Conservation (phyloP, 2,797 vertebrate genomes). For the Phoeniculus purpureus region DNA sequence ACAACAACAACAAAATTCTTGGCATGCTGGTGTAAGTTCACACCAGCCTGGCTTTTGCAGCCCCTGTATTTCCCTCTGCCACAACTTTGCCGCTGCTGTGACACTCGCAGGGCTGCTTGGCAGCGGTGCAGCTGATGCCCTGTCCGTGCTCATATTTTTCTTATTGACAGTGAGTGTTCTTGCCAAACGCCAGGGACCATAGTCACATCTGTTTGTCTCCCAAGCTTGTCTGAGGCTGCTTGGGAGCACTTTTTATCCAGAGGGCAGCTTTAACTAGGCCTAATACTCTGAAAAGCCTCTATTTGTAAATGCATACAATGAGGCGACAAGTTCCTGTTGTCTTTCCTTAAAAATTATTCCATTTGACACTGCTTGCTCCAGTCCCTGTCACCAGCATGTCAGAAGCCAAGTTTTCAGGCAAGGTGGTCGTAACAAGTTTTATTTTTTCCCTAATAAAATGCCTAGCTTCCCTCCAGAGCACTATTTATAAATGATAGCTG, state of each 20-base stretch:
- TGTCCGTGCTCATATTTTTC: conserved; percentile 92
- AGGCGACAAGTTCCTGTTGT: conserved; percentile 80
- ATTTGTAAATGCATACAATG: conserved; percentile 70
- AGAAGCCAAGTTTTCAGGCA: conserved; percentile 81
- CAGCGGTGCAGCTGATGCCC: conserved; percentile 93
- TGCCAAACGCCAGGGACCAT: conserved; percentile 98
- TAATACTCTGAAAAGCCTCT: conserved; percentile 81
- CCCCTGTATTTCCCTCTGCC: conserved; percentile 59
- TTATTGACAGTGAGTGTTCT: conserved; percentile 94
- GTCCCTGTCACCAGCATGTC: conserved; percentile 79
- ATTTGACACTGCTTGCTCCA: conserved; percentile 81
- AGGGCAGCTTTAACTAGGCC: conserved; percentile 81
- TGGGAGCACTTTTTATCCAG: conserved; percentile 76
- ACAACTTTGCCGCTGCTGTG: conserved; percentile 57
- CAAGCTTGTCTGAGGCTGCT: conserved; percentile 80
- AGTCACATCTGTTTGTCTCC: conserved; percentile 98
- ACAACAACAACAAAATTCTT: conserved; percentile 34
- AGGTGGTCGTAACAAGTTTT: conserved; percentile 74
- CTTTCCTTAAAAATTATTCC: conserved; percentile 78
- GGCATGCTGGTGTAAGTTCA: conserved; percentile 50
- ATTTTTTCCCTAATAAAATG: conserved; percentile 68
- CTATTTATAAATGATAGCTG: conserved; percentile 84
- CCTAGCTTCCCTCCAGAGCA: conserved; percentile 62
- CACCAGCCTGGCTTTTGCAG: conserved; percentile 77
- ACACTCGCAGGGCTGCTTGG: conserved; percentile 77